These are phyloP conservation scores for Cerastoderma edule DNA, from an alignment of 2,888 invertebrate species.

Conservation along the genomic window DNA sequence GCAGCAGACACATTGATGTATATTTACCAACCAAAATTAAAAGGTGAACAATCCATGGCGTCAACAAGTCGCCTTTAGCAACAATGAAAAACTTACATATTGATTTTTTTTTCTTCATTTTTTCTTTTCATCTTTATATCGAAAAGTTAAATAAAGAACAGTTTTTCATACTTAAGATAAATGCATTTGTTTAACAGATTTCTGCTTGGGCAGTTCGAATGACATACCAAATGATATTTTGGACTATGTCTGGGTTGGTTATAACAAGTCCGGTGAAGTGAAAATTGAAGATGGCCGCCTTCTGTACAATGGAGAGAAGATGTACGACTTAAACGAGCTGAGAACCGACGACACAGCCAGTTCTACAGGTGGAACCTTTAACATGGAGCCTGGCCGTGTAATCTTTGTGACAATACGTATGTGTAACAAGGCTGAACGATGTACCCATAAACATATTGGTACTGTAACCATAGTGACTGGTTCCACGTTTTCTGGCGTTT, in stretches of 20 bases:
- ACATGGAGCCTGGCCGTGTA: constrained; percentile 61
- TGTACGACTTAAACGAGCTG: constrained; percentile 39
- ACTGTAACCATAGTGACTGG: constrained; percentile 40
- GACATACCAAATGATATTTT: constrained; percentile 41
- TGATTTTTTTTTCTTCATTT: too few species aligned
- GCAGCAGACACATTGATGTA: too few species aligned
- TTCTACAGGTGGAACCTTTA: constrained; percentile 41
- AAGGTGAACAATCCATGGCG: too few species aligned
- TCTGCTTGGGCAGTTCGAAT: constrained; percentile 17
- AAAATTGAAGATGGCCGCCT: constrained; percentile 48
- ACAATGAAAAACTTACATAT: too few species aligned
- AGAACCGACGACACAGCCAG: constrained; percentile 6
- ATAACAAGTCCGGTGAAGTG: constrained; percentile 46
- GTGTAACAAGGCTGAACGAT: constrained; percentile 60
- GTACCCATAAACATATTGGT: constrained; percentile 49
- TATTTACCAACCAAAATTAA: too few species aligned
- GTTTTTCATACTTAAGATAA: too few species aligned
- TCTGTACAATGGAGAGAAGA: constrained; percentile 30
- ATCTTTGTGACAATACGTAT: constrained; percentile 54
- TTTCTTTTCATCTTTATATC: too few species aligned
- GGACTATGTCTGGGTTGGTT: constrained; percentile 52
- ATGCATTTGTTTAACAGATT: background rate
- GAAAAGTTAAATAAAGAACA: too few species aligned
- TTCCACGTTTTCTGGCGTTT: background rate
- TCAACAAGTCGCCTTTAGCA: too few species aligned